Conservation (phyloP, 2,113 vertebrate species). For the Petaurus breviceps region DNA sequence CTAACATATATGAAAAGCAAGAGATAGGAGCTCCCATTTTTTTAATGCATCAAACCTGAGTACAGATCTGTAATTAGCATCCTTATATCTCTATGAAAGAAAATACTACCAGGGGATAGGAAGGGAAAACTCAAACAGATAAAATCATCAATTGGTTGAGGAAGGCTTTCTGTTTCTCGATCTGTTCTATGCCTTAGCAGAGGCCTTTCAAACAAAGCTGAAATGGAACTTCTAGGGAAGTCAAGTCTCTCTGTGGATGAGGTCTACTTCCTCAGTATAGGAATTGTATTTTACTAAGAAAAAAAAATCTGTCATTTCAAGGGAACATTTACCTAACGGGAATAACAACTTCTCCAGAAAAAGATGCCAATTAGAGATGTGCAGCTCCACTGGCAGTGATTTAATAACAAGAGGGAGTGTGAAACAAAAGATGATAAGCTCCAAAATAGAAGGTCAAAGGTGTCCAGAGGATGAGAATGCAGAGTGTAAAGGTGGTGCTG, state of each 20-base stretch:
- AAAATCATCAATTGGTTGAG: background rate
- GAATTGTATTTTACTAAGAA: background rate
- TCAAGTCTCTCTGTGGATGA: background rate
- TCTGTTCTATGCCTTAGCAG: background rate
- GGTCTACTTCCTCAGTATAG: background rate
- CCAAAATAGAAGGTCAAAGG: background rate
- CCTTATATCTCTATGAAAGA: background rate
- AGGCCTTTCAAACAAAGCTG: background rate
- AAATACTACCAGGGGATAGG: background rate
- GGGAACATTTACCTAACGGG: background rate
- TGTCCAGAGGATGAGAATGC: conserved; percentile 22
- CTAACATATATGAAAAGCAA: fast-evolving
- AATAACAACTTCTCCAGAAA: background rate
- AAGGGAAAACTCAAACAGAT: background rate
- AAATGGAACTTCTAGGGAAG: background rate
- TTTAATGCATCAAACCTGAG: background rate
- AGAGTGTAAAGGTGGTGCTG: background rate
- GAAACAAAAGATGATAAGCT: background rate
- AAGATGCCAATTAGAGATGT: background rate
- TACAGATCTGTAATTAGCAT: background rate
- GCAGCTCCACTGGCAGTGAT: background rate
- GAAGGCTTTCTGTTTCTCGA: background rate
- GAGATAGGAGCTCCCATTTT: background rate
- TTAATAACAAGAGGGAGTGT: background rate
- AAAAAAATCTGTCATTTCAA: background rate